Conservation (phyloP, 2,888 invertebrate genomes). For the Clusia tigrina region DNA sequence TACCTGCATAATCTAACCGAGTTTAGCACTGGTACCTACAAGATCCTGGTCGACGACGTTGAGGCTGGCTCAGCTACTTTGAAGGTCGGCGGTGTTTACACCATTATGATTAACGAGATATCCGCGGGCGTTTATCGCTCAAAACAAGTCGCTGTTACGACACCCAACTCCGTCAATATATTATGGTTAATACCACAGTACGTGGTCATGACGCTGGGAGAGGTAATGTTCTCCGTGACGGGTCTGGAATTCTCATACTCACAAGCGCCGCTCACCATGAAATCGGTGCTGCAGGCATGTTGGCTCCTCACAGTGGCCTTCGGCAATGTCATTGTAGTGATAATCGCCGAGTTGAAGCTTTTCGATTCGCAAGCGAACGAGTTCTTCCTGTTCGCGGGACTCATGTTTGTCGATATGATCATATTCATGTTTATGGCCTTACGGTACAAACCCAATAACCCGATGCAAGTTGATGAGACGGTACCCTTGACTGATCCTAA, state of each 20-base stretch:
- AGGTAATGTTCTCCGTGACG: constrained; percentile 74
- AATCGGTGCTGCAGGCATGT: constrained; percentile 88
- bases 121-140: constrained; percentile 1
- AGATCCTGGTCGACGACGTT: constrained; percentile 39
- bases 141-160: constrained; percentile 44
- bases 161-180: constrained; percentile 68
- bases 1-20: constrained; percentile 38
- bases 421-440: constrained; percentile 83
- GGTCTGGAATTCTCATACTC: constrained; percentile 77
- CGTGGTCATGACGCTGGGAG: constrained; percentile 71
- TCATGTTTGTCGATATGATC: constrained; percentile 86
- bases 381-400: constrained; percentile 87
- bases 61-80: constrained; percentile 30
- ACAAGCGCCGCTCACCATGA: constrained; percentile 82
- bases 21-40: constrained; percentile 43
- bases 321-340: constrained; percentile 92
- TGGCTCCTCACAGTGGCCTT: constrained; percentile 95
- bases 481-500: constrained; percentile 38
- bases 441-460: constrained; percentile 71
- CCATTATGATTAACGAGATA: constrained; percentile 47
- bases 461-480: constrained; percentile 39
- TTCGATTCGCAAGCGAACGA: constrained; percentile 83
- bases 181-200: constrained; percentile 76
- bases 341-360: constrained; percentile 81
- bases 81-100: constrained; percentile 62